Percentiles rank a stretch among this genome's conserved stretches.
Conservation (phyloP, 2,113 vertebrate species). For the Peromyscus polionotus region DNA sequence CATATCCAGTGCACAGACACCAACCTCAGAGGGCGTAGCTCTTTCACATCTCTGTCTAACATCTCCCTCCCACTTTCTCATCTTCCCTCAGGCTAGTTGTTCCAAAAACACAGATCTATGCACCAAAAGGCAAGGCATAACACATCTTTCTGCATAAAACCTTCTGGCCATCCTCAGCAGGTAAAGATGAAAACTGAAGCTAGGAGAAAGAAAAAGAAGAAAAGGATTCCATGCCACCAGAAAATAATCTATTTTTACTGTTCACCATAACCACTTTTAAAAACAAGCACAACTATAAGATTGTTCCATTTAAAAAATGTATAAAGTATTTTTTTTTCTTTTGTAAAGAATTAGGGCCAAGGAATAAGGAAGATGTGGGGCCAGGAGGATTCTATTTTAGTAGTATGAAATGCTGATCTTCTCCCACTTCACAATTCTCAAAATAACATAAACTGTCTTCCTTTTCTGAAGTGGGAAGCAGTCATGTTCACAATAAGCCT, state of each 20-base stretch:
- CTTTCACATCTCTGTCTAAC: background rate
- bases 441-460: slow-evolving; percentile 42
- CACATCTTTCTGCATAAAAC: background rate
- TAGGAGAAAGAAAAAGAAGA: background rate
- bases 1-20: background rate
- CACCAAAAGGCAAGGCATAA: background rate
- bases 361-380: background rate
- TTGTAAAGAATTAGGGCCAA: slow-evolving; percentile 57
- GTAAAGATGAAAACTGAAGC: background rate
- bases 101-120: background rate
- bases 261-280: background rate
- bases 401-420: slow-evolving; percentile 28
- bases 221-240: background rate
- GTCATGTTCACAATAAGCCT: background rate
- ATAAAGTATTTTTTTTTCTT: background rate
- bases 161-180: background rate
- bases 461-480: slow-evolving; percentile 3
- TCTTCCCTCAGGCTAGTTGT: background rate
- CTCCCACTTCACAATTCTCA: slow-evolving; percentile 45
- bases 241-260: background rate
- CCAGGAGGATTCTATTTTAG: slow-evolving; percentile 53
- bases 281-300: slow-evolving; percentile 33
- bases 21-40: background rate
- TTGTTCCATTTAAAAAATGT: slow-evolving; percentile 9
- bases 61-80: background rate